Conservation (phyloP, 2,797 vertebrate species). For the Cynopterus sphinx region DNA sequence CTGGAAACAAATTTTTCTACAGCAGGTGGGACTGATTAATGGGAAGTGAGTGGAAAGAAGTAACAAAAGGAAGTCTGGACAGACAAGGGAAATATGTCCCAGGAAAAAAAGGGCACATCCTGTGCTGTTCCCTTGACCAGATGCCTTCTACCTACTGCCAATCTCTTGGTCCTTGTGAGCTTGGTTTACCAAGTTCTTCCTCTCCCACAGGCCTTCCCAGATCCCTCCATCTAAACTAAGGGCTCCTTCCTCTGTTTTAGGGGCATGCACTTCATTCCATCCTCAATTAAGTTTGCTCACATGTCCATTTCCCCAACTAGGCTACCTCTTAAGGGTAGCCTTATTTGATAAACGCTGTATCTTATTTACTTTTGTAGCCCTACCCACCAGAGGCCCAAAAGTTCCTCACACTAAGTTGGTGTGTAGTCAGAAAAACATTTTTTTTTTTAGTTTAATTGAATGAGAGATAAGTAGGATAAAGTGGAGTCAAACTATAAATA, state of each 20-base stretch:
- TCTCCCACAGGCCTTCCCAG: background rate
- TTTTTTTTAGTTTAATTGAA: background rate
- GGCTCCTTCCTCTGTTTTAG: background rate
- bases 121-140: background rate
- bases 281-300: background rate
- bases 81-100: background rate
- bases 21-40: background rate
- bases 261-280: background rate
- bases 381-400: background rate
- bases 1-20: background rate
- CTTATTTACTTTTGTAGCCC: background rate
- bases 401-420: background rate
- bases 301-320: background rate
- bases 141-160: background rate
- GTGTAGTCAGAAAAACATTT: background rate
- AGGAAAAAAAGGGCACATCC: background rate
- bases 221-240: background rate
- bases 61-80: background rate
- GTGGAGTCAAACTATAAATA: slow-evolving; percentile 7
- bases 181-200: background rate
- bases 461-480: background rate
- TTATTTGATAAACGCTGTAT: background rate
- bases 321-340: background rate
- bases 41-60: background rate
- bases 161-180: background rate